Evolutionary conservation across 2,888 invertebrate species (phyloP).

Genomic region (Pomacea canaliculata): DNA sequence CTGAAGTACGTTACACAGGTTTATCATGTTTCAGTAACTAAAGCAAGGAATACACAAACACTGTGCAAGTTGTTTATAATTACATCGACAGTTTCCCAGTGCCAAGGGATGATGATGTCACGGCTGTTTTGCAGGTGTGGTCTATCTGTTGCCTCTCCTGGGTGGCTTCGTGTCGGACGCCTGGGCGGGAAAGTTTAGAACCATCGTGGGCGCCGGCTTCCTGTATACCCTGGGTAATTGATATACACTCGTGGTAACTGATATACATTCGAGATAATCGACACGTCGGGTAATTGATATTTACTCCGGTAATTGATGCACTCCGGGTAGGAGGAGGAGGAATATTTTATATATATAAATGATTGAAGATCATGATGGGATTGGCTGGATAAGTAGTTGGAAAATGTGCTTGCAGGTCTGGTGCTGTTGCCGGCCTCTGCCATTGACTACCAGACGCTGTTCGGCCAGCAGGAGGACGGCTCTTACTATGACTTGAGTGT

Average conservation of each 20-base stretch:
- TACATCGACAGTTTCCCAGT: too few species aligned
- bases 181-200: conserved; percentile 55
- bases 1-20: too few species aligned
- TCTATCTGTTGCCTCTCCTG: conserved; percentile 55
- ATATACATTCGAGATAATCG: conserved; percentile 23
- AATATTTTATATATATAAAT: background rate
- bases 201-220: conserved; percentile 53
- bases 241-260: background rate
- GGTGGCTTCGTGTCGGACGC: conserved; percentile 61
- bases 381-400: too few species aligned
- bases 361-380: too few species aligned
- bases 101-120: too few species aligned
- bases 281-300: conserved; percentile 44
- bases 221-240: conserved; percentile 54
- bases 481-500: conserved; percentile 38
- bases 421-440: conserved; percentile 56
- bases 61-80: too few species aligned
- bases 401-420: conserved; percentile 39
- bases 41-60: too few species aligned
- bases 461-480: conserved; percentile 42
- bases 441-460: conserved; percentile 47
- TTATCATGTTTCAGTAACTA: too few species aligned
- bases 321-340: background rate
- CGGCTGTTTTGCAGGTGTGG: conserved; percentile 42
- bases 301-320: background rate